Conservation (phyloP, 2,797 vertebrate genomes). For the Gymnothorax reevesii region DNA sequence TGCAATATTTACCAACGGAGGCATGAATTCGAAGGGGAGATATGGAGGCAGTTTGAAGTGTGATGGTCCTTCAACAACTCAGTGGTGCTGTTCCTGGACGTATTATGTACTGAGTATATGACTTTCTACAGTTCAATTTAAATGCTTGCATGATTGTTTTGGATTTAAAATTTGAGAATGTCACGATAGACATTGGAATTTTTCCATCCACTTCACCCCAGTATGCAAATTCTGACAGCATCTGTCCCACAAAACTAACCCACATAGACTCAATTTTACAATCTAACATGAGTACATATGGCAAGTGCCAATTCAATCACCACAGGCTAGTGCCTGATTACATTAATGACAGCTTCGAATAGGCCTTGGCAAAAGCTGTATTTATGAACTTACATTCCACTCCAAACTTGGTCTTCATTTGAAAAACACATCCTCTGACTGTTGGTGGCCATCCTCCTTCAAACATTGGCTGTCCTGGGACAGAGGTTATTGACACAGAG, state of each 20-base stretch:
- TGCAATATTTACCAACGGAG: not conserved
- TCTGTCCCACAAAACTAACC: not conserved
- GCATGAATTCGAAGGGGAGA: constrained; percentile 9
- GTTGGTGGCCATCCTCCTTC: not conserved
- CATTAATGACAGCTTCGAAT: constrained; percentile 9
- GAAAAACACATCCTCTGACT: not conserved
- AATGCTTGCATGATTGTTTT: not conserved
- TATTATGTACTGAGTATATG: not conserved
- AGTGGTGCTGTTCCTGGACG: not conserved
- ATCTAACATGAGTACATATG: constrained; percentile 3
- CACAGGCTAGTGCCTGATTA: not conserved
- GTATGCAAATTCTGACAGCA: not conserved
- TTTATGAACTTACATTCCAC: not conserved
- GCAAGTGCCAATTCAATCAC: not conserved
- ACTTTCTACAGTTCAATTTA: not conserved
- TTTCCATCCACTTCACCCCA: constrained; percentile 9
- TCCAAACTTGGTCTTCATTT: constrained; percentile 10
- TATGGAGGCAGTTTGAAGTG: not conserved
- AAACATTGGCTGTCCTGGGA: not conserved
- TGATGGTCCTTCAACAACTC: not conserved
- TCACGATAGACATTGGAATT: not conserved
- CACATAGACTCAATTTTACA: not conserved
- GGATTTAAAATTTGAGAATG: not conserved
- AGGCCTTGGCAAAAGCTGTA: not conserved
- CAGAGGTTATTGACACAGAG: not conserved